Conservation (phyloP, 1,140 invertebrate genomes). For the Metopolophium dirhodum region DNA sequence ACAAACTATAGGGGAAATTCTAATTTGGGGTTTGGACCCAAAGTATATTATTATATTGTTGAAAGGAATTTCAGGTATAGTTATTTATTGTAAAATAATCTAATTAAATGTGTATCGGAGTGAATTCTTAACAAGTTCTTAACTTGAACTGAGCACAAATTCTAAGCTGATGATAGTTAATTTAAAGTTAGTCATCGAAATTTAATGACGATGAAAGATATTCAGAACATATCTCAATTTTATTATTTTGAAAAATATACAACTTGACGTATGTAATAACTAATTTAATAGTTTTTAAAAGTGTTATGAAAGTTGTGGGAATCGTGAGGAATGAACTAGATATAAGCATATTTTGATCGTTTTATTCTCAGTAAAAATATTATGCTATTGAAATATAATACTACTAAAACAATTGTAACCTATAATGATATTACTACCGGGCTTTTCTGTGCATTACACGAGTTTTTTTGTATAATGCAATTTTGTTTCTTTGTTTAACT, state of each 20-base stretch:
- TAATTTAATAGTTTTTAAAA: background rate
- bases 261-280: background rate
- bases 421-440: background rate
- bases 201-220: background rate
- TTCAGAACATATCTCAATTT: background rate
- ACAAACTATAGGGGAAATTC: conserved; percentile 2
- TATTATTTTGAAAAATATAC: background rate
- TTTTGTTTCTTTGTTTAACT: background rate
- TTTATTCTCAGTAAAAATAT: background rate
- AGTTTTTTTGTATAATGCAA: background rate
- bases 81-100: conserved; percentile 9
- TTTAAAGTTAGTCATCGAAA: background rate
- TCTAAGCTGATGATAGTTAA: background rate
- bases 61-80: conserved; percentile 22
- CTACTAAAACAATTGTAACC: background rate
- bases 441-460: background rate
- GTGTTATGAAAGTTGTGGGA: background rate
- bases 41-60: conserved; percentile 2
- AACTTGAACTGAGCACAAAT: background rate
- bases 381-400: background rate
- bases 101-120: background rate
- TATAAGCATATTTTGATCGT: background rate
- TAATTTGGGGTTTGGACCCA: background rate
- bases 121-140: conserved; percentile 13
- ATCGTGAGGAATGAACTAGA: background rate